Conservation (phyloP, 2,888 invertebrate genomes). For the Clitarchus hookeri region DNA sequence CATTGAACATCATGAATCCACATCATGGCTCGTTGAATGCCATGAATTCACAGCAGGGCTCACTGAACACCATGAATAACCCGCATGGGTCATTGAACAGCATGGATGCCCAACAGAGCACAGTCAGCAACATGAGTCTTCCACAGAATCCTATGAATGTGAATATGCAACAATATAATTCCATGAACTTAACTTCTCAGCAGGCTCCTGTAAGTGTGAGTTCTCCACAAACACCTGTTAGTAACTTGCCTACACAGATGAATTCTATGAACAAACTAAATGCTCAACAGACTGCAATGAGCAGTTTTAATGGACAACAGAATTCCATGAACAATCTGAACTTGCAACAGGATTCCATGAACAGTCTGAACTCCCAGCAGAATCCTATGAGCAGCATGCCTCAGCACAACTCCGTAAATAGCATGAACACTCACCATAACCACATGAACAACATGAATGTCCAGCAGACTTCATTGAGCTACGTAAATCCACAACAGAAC, state of each 20-base stretch:
- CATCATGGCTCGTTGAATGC: background rate
- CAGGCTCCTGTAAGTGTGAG: background rate
- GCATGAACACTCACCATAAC: background rate
- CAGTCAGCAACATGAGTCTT: background rate
- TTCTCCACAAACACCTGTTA: background rate
- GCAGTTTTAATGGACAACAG: background rate
- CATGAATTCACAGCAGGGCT: background rate
- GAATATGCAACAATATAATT: background rate
- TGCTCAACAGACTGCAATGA: slow-evolving; percentile 19
- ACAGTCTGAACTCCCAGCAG: background rate
- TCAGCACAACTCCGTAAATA: background rate
- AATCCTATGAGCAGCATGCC: background rate
- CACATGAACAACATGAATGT: background rate
- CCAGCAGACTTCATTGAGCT: background rate
- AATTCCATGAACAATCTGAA: background rate
- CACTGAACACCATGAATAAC: background rate
- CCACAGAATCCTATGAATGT: background rate
- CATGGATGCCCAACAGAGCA: background rate
- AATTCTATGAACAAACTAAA: background rate
- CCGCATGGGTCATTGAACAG: background rate
- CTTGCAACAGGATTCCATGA: background rate
- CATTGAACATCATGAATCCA: background rate
- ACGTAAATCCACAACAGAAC: background rate
- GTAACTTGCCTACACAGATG: background rate
- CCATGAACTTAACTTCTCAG: background rate